These are phyloP conservation scores for Anthopleura sola DNA, from an alignment of 64 coral and sea anemone genomes.

Conservation along the genomic window DNA sequence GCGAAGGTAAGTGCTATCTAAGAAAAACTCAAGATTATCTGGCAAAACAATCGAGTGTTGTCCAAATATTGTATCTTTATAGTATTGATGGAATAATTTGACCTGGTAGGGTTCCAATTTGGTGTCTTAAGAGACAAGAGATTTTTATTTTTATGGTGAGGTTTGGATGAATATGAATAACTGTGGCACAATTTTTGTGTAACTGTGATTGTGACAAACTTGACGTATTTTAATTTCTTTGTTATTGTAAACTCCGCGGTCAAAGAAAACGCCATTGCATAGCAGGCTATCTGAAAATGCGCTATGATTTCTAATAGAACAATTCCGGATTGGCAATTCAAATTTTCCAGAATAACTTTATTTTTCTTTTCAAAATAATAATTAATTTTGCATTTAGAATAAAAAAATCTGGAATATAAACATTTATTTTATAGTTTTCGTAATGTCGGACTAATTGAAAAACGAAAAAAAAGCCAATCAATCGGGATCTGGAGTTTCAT, in stretches of 20 bases:
- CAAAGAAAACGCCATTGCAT: not conserved
- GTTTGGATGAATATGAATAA: constrained; percentile 8
- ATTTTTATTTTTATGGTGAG: not conserved
- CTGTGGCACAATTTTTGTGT: not conserved
- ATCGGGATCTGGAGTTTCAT: not conserved
- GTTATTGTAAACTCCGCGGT: not conserved
- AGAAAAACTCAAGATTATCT: not conserved
- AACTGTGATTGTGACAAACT: constrained; percentile 2
- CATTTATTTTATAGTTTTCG: not conserved
- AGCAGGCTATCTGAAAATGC: not conserved
- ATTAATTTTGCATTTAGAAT: not conserved
- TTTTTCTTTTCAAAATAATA: not conserved
- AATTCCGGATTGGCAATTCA: not conserved
- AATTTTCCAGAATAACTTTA: not conserved
- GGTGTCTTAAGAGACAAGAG: not conserved
- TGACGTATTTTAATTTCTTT: not conserved
- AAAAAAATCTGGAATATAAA: not conserved
- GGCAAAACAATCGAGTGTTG: not conserved
- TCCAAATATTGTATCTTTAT: not conserved
- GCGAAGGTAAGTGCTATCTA: constrained; percentile 53
- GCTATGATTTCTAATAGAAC: not conserved
- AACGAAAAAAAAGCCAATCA: not conserved
- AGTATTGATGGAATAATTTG: not conserved
- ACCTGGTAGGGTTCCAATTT: constrained; percentile 14
- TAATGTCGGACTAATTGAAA: not conserved